phyloP scores from a whole-genome alignment of 2,888 invertebrate species.

The Calliphora vomitoria region DNA sequence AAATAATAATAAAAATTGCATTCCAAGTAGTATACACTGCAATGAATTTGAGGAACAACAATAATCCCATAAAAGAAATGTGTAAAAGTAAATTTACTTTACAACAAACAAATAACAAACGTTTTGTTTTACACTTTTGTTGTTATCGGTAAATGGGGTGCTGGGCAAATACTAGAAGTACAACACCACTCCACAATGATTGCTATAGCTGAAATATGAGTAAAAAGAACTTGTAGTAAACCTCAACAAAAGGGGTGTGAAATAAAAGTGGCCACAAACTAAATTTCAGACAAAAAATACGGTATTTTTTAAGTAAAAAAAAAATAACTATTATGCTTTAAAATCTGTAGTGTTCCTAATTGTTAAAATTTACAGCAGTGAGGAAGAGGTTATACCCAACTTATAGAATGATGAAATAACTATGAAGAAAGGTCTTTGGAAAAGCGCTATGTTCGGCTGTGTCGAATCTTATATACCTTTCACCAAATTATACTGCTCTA shows the following conservation, averaged over 20 bases:
- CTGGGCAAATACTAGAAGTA: not conserved
- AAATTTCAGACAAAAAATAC: constrained; percentile 8
- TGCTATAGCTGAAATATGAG: not conserved
- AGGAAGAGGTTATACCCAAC: no score
- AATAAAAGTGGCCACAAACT: constrained; percentile 67
- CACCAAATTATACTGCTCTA: no score
- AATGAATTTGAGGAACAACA: constrained; percentile 12
- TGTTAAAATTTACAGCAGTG: not conserved
- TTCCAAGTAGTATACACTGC: constrained; percentile 24
- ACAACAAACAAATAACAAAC: constrained; percentile 4
- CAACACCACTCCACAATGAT: not conserved
- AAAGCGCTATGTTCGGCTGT: no score
- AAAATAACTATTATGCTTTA: not conserved
- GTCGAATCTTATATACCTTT: no score
- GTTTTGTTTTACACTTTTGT: constrained; percentile 23
- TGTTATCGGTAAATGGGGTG: constrained; percentile 44
- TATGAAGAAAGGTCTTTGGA: no score
- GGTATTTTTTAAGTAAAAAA: not conserved
- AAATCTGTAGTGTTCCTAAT: not conserved
- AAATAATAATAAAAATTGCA: constrained; percentile 52
- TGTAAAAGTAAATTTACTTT: constrained; percentile 46
- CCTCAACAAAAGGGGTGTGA: constrained; percentile 62
- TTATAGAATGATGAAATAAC: no score
- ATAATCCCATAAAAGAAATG: constrained; percentile 49
- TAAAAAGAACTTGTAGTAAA: not conserved